Base-by-base conservation (phyloP, 2,113 vertebrate genomes). In the Anarrhichthys ocellatus region DNA sequence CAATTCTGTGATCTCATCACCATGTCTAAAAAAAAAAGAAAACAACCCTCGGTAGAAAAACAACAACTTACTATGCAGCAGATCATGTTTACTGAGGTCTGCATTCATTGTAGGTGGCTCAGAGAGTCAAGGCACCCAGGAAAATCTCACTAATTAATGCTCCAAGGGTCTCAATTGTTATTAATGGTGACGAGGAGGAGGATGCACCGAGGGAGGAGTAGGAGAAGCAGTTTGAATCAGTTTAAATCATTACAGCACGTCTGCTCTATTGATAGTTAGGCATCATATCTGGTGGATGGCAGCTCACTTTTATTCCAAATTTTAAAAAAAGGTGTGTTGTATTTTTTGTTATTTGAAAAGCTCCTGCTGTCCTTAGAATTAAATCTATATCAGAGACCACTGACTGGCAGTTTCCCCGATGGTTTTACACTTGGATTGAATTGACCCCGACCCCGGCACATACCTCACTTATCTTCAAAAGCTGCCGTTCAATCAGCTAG, bases 71-170 rank as follows among this genome's bases (percentile, higher is more conserved):
- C 93, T 93, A 91, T 93, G 90, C 90, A 75, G 87, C 18, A 13
- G 81, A 88, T 83, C 61, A 76, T 94, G 94, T 95, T 94, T 94
- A 93, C 92, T 76, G 52, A 84, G 87, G 87, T 90, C 83, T 87
- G 87, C 81, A 76, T 72, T 93, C 67, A 59, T 87, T 84, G 81
- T 88, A 91, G 92, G 92, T 91, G 91, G 85, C 84, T 82, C 52
- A 5, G 79, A 84, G 95, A 85, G 93, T 94, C 94, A 82, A 50
- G 93, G 91, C 94, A 59, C 96, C 93, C 73, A 59, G 91, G 94
- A 96, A 96, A 95, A 96, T 95, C 96, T 80, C 77, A 94, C 96
- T 97, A 97, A 98, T 98, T 96, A 97, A 96, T 95, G 96, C 96
- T 97, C 96, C 90, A 91, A 97, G 97, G 94, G 91, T 91, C 96